phyloP scores from a whole-genome alignment of 2,113 vertebrate genomes.

The Leptosomus discolor region DNA sequence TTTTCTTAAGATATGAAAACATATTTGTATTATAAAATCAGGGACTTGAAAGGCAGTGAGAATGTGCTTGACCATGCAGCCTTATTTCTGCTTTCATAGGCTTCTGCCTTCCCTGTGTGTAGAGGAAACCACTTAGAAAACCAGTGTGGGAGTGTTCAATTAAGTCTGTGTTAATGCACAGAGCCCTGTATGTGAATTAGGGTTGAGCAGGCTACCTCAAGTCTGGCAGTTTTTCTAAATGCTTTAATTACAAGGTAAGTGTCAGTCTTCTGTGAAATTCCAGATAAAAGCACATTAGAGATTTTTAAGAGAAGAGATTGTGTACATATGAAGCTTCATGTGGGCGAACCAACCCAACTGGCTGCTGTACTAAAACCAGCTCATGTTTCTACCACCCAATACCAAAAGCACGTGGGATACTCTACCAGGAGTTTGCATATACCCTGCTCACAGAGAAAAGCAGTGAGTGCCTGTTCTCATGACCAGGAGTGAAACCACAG shows the following conservation, averaged over 20 bases:
- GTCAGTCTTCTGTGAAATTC: neutral
- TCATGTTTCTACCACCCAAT: neutral
- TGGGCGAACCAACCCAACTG: neutral
- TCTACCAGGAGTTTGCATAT: neutral
- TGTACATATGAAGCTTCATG: neutral
- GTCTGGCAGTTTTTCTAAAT: neutral
- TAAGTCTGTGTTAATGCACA: neutral
- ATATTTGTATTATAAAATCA: neutral
- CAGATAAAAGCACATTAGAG: neutral
- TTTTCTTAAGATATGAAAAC: neutral
- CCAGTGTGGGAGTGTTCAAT: fast-evolving
- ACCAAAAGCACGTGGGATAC: neutral
- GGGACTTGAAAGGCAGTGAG: neutral
- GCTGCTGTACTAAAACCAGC: neutral
- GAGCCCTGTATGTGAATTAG: neutral
- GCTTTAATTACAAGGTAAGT: neutral
- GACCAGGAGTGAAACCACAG: neutral
- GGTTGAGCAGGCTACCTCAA: neutral
- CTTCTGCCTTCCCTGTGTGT: neutral
- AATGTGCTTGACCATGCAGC: neutral
- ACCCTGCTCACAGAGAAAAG: neutral
- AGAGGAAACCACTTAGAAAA: neutral
- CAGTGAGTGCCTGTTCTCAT: neutral
- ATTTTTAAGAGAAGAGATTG: neutral
- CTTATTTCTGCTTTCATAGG: neutral